A percentile compares a stretch with the other conserved stretches of the same genome.
Evolutionary conservation across 2,113 vertebrate genomes (phyloP).

Genomic region (Hyperopisus bebe): DNA sequence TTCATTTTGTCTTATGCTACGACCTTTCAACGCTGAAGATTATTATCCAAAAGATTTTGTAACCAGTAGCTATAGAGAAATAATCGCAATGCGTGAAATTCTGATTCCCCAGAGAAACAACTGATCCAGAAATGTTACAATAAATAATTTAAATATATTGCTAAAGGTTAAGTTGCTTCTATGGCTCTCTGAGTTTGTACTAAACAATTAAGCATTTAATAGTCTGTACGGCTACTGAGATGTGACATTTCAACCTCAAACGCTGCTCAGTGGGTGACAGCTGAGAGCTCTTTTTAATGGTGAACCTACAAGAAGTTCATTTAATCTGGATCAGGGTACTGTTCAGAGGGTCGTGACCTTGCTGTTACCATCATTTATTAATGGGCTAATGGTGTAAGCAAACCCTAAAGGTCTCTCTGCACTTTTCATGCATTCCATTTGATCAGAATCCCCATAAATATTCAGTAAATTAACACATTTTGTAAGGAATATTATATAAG

Average conservation of each 20-base stretch:
- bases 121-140: slow-evolving; percentile 11
- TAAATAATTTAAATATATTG: slow-evolving; percentile 19
- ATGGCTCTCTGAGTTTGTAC: slow-evolving; percentile 19
- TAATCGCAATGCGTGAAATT: slow-evolving; percentile 24
- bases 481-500: neutral
- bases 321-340: slow-evolving; percentile 8
- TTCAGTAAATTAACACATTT: slow-evolving; percentile 29
- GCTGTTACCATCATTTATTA: slow-evolving; percentile 30
- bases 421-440: slow-evolving; percentile 20
- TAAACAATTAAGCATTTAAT: slow-evolving; percentile 30
- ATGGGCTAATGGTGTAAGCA: neutral
- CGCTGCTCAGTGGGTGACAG: slow-evolving; percentile 13
- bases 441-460: slow-evolving; percentile 40
- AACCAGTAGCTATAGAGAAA: slow-evolving; percentile 29
- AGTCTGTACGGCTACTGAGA: slow-evolving; percentile 19
- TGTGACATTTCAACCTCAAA: slow-evolving; percentile 16
- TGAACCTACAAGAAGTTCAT: slow-evolving; percentile 6
- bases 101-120: slow-evolving; percentile 13
- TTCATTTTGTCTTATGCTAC: neutral
- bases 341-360: slow-evolving; percentile 24
- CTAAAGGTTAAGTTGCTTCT: slow-evolving; percentile 30
- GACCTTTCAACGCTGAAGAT: neutral
- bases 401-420: neutral
- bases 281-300: slow-evolving; percentile 19
- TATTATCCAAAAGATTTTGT: slow-evolving; percentile 4